A percentile compares a stretch with the other conserved stretches of the same genome.
These are phyloP conservation scores for Coreoperca whiteheadi DNA, from an alignment of 2,113 vertebrate genomes.

Conservation along the genomic window DNA sequence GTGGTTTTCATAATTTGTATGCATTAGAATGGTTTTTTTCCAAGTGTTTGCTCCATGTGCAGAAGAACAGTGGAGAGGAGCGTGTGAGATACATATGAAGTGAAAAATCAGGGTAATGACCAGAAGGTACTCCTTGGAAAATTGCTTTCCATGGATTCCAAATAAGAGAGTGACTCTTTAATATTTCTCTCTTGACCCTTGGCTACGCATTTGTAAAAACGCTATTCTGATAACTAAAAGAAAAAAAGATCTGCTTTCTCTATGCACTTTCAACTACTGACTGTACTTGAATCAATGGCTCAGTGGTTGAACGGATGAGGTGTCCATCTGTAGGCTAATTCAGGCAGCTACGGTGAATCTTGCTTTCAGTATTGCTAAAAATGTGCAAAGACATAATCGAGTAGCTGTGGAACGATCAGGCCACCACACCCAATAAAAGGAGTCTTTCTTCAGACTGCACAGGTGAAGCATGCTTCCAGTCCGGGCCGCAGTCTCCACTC, in stretches of 20 bases:
- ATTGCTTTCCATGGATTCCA: background rate
- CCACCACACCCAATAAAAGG: background rate
- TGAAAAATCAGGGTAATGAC: background rate
- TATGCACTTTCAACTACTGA: background rate
- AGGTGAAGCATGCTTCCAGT: background rate
- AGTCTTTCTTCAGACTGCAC: background rate
- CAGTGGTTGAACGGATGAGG: background rate
- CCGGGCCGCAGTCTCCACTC: background rate
- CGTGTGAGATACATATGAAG: background rate
- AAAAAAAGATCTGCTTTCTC: background rate
- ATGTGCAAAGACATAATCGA: background rate
- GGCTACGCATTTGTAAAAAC: background rate
- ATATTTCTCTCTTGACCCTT: background rate
- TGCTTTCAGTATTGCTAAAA: background rate
- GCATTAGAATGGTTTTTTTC: constrained; percentile 5
- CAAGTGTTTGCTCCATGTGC: constrained; percentile 7
- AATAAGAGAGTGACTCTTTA: background rate
- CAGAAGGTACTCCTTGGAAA: constrained; percentile 1
- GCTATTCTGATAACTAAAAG: background rate
- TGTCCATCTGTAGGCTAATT: background rate
- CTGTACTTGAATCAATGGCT: background rate
- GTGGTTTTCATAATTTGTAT: constrained; percentile 47
- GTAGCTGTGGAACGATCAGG: background rate
- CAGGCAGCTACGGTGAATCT: background rate
- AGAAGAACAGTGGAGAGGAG: background rate